Evolutionary conservation across 2,888 invertebrate genomes (phyloP).

Genomic region (Psylliodes chrysocephalus): DNA sequence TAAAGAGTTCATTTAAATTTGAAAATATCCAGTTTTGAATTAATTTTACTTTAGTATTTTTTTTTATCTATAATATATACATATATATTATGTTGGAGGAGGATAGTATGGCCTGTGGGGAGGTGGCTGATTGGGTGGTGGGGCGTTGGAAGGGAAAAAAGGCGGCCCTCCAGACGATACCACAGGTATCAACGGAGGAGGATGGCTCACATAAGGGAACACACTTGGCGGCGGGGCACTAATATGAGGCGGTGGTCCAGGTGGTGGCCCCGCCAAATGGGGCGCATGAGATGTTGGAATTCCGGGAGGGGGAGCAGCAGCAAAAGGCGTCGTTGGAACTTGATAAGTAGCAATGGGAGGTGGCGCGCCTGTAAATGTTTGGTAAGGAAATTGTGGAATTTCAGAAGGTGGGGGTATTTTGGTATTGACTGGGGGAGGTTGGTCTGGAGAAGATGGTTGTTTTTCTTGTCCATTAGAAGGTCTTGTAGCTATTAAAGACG

Average conservation of each 20-base stretch:
- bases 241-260: constrained; percentile 62
- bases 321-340: constrained; percentile 63
- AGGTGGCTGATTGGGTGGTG: constrained; percentile 50
- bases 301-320: constrained; percentile 48
- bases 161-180: constrained; percentile 63
- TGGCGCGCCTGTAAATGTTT: constrained; percentile 57
- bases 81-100: constrained; percentile 36
- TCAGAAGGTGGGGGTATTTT: constrained; percentile 56
- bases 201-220: constrained; percentile 58
- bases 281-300: constrained; percentile 43
- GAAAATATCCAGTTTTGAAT: too few relatives aligned
- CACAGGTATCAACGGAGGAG: constrained; percentile 62
- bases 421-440: constrained; percentile 44
- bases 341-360: constrained; percentile 49
- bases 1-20: too few relatives aligned
- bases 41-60: too few relatives aligned
- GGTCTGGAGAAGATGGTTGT: constrained; percentile 51
- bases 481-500: constrained; percentile 45
- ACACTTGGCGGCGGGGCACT: constrained; percentile 45
- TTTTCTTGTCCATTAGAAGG: constrained; percentile 70
- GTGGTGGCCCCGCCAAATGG: constrained; percentile 62
- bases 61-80: too few relatives aligned
- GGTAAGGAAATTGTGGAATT: constrained; percentile 58
- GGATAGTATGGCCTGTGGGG: constrained; percentile 45
- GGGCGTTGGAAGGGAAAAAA: constrained; percentile 60